Evolutionary conservation across 2,797 vertebrate species (phyloP).

Genomic region (Glossophaga mutica): DNA sequence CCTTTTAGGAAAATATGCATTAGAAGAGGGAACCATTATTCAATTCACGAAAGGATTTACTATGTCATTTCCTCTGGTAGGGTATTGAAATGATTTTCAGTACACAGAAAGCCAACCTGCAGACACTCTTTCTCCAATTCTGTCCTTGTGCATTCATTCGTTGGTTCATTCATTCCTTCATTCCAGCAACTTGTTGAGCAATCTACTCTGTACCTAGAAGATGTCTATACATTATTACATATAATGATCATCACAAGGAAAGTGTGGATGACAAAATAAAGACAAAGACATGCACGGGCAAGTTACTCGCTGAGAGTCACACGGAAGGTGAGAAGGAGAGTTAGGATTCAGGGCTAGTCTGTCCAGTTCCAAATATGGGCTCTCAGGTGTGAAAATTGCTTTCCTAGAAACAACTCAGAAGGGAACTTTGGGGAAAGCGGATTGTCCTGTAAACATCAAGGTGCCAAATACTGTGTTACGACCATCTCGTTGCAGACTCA

Average conservation of each 20-base stretch:
- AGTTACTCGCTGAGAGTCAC: neutral
- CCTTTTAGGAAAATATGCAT: constrained; percentile 16
- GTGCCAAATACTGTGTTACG: neutral
- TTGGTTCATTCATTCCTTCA: neutral
- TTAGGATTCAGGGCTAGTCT: neutral
- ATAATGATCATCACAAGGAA: neutral
- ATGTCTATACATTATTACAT: too few species aligned
- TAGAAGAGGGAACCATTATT: neutral
- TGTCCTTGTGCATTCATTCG: neutral
- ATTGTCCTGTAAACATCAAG: neutral
- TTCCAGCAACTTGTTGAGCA: neutral
- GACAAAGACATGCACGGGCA: neutral
- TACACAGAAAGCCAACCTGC: neutral
- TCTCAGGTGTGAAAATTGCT: neutral
- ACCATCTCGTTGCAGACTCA: neutral
- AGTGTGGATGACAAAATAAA: neutral
- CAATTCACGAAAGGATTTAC: neutral
- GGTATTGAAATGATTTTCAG: neutral
- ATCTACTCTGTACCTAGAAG: neutral
- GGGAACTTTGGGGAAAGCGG: neutral
- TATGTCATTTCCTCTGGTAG: neutral
- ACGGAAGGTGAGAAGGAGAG: neutral
- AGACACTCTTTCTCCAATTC: neutral
- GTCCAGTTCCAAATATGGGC: neutral
- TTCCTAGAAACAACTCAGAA: neutral